phyloP scores from a whole-genome alignment of 2,113 vertebrate species.

The Macquaria ambigua region DNA sequence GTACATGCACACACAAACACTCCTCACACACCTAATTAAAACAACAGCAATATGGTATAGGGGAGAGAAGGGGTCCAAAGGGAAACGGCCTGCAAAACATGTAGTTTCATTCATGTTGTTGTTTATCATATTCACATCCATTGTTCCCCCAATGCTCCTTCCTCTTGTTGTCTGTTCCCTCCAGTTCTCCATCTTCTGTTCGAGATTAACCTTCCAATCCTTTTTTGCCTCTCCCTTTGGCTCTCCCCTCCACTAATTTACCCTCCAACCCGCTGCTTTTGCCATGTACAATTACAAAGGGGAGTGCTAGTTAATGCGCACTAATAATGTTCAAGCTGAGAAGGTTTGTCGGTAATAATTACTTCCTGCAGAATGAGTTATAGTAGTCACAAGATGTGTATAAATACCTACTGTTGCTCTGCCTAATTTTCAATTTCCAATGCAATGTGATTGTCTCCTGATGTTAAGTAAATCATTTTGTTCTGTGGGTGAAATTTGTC shows the following conservation, averaged over 20 bases:
- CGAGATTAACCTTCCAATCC: constrained; percentile 72
- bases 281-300: constrained; percentile 90
- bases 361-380: constrained; percentile 87
- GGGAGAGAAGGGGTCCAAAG: constrained; percentile 52
- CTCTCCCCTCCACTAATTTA: constrained; percentile 85
- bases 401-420: constrained; percentile 78
- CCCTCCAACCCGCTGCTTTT: constrained; percentile 86
- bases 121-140: constrained; percentile 71
- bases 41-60: constrained; percentile 73
- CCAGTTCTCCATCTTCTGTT: constrained; percentile 62
- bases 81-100: constrained; percentile 78
- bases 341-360: constrained; percentile 92
- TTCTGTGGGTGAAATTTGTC: constrained; percentile 61
- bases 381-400: constrained; percentile 79
- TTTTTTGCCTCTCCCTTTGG: constrained; percentile 63
- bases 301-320: constrained; percentile 89
- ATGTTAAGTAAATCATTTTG: constrained; percentile 68
- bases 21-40: constrained; percentile 82
- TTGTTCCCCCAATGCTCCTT: constrained; percentile 52
- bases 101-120: constrained; percentile 72
- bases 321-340: constrained; percentile 90
- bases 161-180: constrained; percentile 44
- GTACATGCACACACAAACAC: constrained; percentile 16
- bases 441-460: constrained; percentile 59
- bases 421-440: constrained; percentile 74